Conservation (phyloP, 1,140 invertebrate species). For the Mactra quadrangularis region DNA sequence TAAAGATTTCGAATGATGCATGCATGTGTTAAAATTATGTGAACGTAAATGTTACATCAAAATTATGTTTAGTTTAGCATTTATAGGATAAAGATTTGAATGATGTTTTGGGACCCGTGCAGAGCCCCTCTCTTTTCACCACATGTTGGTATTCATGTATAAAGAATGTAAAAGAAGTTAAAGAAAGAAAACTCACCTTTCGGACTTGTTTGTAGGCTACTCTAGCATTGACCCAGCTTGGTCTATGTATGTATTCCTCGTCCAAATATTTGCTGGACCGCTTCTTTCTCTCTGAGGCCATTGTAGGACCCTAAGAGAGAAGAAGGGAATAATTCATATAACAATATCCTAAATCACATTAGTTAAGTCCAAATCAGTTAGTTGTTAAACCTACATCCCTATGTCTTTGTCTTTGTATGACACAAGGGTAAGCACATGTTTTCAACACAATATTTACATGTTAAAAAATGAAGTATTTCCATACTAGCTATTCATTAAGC, state of each 20-base stretch:
- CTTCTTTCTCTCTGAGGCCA: constrained; percentile 74
- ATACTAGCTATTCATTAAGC: constrained; percentile 72
- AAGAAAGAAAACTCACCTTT: constrained; percentile 88
- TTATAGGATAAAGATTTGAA: not conserved
- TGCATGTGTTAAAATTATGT: too few species aligned
- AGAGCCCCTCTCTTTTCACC: constrained; percentile 52
- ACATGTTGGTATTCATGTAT: constrained; percentile 62
- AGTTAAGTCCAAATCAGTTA: constrained; percentile 28
- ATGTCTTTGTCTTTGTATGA: constrained; percentile 37
- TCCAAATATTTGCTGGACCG: constrained; percentile 74
- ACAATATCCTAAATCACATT: constrained; percentile 57
- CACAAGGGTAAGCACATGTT: constrained; percentile 29
- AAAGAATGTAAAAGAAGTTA: constrained; percentile 58
- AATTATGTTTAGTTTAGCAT: too few species aligned
- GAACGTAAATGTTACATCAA: too few species aligned
- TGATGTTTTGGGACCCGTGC: constrained; percentile 13
- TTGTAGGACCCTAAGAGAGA: constrained; percentile 72
- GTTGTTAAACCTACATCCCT: constrained; percentile 17
- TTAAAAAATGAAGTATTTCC: constrained; percentile 74
- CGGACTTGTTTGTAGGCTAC: constrained; percentile 95
- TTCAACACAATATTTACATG: constrained; percentile 55
- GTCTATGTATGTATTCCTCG: constrained; percentile 94
- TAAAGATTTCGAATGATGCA: too few species aligned
- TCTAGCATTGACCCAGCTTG: constrained; percentile 96
- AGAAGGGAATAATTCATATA: constrained; percentile 57